A percentile compares a stretch with the other conserved stretches of the same genome.
These are phyloP conservation scores for Sebastes baramenuke DNA, from an alignment of 2,797 vertebrate genomes.

Conservation along the genomic window DNA sequence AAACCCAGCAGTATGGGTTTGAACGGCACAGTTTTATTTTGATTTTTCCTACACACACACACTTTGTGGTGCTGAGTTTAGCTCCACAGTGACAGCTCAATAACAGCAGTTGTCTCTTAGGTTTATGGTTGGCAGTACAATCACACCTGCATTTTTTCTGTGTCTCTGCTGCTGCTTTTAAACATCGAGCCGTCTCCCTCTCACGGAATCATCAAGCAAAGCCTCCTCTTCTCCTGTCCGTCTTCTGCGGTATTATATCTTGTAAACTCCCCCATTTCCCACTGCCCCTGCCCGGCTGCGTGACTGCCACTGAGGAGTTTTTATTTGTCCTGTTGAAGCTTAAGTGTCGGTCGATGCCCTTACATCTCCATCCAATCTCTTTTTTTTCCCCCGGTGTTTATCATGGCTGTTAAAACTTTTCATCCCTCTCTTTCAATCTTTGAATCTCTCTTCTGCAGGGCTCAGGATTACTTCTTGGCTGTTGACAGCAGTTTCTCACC, in stretches of 20 bases:
- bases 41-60: background rate
- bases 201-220: constrained; percentile 27
- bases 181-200: constrained; percentile 20
- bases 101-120: constrained; percentile 54
- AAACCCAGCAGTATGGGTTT: constrained; percentile 19
- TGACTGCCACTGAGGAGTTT: constrained; percentile 43
- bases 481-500: constrained; percentile 24
- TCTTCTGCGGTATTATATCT: constrained; percentile 37
- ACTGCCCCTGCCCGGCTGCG: constrained; percentile 12
- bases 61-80: constrained; percentile 36
- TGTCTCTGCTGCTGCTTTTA: constrained; percentile 22
- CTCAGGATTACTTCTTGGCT: constrained; percentile 20
- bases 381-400: constrained; percentile 38
- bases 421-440: constrained; percentile 34
- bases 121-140: constrained; percentile 46
- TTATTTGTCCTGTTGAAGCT: constrained; percentile 53
- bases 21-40: constrained; percentile 38
- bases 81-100: constrained; percentile 55
- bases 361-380: constrained; percentile 62
- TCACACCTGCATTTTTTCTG: constrained; percentile 43
- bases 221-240: background rate
- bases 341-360: constrained; percentile 57
- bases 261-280: constrained; percentile 40
- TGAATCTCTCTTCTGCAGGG: constrained; percentile 26
- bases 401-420: constrained; percentile 45